Conservation (phyloP, 2,797 vertebrate genomes). For the Aquila chrysaetos region DNA sequence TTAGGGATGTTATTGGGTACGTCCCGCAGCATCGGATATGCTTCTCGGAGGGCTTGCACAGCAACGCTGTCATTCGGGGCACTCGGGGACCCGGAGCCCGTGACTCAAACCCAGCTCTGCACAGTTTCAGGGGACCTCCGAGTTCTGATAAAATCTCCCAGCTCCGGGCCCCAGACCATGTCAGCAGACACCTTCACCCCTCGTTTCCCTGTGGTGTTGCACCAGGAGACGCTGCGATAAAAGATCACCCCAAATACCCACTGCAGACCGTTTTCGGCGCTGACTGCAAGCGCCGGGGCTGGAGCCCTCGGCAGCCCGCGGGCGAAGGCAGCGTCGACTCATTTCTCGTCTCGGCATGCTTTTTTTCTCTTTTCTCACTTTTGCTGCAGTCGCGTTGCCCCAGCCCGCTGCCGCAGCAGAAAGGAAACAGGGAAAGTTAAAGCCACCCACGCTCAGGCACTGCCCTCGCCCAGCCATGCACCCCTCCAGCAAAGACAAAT, state of each 20-base stretch:
- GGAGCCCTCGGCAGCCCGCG: not conserved
- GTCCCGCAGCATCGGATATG: not conserved
- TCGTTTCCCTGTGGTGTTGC: fast-evolving
- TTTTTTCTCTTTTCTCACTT: slow-evolving; percentile 64
- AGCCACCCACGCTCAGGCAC: slow-evolving; percentile 15
- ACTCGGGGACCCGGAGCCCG: fast-evolving
- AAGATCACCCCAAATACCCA: not conserved
- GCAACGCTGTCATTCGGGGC: fast-evolving
- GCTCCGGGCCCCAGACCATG: fast-evolving
- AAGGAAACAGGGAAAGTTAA: slow-evolving; percentile 71
- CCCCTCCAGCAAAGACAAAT: not conserved
- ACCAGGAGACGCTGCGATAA: not conserved
- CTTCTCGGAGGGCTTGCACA: not conserved
- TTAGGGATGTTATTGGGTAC: not conserved
- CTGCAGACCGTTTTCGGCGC: not conserved
- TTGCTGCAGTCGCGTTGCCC: slow-evolving; percentile 40
- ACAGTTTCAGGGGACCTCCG: not conserved
- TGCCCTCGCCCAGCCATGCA: not conserved
- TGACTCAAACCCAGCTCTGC: not conserved
- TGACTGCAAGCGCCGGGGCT: fast-evolving
- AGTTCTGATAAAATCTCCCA: not conserved
- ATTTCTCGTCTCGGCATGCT: slow-evolving; percentile 32
- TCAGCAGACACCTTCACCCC: not conserved
- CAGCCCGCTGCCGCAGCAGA: not conserved
- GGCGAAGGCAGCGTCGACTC: not conserved